Evolutionary conservation across 2,113 vertebrate genomes (phyloP).

Genomic region (Acanthisitta chloris): DNA sequence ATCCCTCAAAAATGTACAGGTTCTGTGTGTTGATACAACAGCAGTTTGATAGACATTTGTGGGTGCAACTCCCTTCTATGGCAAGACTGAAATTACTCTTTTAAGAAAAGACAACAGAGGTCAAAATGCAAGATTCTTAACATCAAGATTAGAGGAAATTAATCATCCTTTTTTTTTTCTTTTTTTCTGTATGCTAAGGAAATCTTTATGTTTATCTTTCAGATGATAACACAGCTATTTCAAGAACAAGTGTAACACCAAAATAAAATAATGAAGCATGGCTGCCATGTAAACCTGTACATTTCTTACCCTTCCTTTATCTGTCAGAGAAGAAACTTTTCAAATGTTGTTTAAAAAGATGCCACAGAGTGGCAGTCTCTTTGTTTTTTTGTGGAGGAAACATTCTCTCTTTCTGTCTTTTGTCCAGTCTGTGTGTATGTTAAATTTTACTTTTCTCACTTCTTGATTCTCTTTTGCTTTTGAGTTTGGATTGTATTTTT

Average conservation of each 20-base stretch:
- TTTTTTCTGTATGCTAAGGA: background rate
- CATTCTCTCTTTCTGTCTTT: background rate
- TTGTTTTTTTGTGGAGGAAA: background rate
- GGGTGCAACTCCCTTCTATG: background rate
- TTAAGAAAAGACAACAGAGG: background rate
- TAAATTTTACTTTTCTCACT: background rate
- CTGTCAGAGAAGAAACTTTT: background rate
- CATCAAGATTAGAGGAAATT: background rate
- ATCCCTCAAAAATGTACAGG: rapidly evolving
- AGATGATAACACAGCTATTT: background rate
- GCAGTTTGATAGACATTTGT: background rate
- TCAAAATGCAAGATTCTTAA: background rate
- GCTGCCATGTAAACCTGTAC: background rate
- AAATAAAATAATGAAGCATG: background rate
- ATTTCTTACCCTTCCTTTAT: background rate
- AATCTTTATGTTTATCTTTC: background rate
- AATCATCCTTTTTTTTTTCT: rapidly evolving
- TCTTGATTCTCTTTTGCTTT: background rate
- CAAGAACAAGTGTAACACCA: background rate
- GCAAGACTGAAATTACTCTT: background rate
- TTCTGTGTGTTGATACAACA: rapidly evolving
- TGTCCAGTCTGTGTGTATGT: background rate
- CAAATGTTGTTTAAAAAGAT: background rate
- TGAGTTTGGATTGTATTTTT: background rate
- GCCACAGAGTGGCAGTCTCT: background rate